Conservation (phyloP, 2,113 vertebrate species). For the Sylvilagus bachmani region DNA sequence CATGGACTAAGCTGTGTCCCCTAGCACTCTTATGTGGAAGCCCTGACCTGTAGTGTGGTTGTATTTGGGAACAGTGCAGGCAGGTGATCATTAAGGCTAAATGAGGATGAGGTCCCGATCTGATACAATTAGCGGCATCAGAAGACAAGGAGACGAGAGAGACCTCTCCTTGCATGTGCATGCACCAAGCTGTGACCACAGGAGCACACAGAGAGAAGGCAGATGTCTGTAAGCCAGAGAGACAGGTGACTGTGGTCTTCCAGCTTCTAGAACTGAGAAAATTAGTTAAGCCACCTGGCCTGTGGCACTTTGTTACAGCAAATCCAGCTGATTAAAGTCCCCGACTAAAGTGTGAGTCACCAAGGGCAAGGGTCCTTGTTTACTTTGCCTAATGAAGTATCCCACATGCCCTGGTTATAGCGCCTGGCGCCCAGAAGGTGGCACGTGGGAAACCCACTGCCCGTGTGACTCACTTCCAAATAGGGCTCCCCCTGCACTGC, state of each 20-base stretch:
- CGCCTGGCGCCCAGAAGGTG: accelerated
- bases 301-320: not conserved
- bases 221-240: not conserved
- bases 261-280: not conserved
- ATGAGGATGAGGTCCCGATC: not conserved
- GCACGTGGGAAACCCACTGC: accelerated
- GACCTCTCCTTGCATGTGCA: too few relatives aligned
- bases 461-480: not conserved
- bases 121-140: not conserved
- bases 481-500: too few relatives aligned
- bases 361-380: not conserved
- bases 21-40: not conserved
- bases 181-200: not conserved
- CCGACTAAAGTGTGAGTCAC: not conserved
- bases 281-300: not conserved
- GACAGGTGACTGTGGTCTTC: too few relatives aligned
- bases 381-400: not conserved
- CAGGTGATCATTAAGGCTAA: not conserved
- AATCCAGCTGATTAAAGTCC: not conserved
- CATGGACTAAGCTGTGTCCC: not conserved
- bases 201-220: not conserved
- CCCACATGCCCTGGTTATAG: not conserved
- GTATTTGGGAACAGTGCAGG: not conserved
- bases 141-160: not conserved
- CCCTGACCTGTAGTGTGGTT: not conserved